Conservation (phyloP, 2,113 vertebrate genomes). For the Otocyon megalotis region DNA sequence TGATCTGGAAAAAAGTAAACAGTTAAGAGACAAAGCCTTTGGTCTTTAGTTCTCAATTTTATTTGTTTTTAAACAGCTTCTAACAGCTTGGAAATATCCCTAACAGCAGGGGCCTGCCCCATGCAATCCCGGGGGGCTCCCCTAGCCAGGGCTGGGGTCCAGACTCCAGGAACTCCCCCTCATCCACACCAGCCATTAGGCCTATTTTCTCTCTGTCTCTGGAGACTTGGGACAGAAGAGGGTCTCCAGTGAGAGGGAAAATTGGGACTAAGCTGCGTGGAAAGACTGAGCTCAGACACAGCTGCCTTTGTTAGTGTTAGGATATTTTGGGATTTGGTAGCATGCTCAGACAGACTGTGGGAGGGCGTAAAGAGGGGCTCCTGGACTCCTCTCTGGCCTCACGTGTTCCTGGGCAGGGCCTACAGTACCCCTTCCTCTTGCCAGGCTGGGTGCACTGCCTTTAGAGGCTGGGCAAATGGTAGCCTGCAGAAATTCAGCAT, state of each 20-base stretch:
- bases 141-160: neutral
- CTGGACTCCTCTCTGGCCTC: conserved; percentile 8
- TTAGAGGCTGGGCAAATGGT: neutral
- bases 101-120: conserved; percentile 57
- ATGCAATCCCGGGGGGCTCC: conserved; percentile 9
- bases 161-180: conserved; percentile 32
- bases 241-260: conserved; percentile 56
- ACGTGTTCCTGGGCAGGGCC: neutral
- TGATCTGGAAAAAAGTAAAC: conserved; percentile 61
- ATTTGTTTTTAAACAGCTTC: conserved; percentile 81
- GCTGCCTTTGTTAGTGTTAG: conserved; percentile 78
- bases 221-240: conserved; percentile 48
- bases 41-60: conserved; percentile 79
- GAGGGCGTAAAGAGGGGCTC: neutral
- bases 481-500: neutral
- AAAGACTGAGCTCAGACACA: conserved; percentile 68
- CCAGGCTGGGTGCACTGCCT: neutral
- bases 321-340: conserved; percentile 43
- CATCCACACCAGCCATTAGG: neutral
- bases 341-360: conserved; percentile 76
- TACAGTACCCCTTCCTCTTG: conserved; percentile 9
- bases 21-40: conserved; percentile 66
- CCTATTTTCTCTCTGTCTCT: conserved; percentile 9
- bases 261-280: neutral
- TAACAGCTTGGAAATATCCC: conserved; percentile 72